Evolutionary conservation across 2,113 vertebrate genomes (phyloP).

Genomic region (human (Homo sapiens)): DNA sequence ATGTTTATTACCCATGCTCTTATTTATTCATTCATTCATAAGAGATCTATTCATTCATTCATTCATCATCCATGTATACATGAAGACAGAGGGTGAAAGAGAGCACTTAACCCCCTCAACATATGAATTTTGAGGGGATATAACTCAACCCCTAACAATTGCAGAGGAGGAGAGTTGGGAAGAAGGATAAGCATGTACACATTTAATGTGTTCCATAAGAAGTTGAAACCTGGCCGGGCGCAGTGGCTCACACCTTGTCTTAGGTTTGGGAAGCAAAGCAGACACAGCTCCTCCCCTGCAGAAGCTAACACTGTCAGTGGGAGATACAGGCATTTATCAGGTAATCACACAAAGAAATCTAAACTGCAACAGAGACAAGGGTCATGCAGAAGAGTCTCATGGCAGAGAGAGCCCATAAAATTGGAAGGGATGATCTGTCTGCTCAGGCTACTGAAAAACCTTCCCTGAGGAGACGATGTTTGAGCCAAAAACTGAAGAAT

Average conservation of each 20-base stretch:
- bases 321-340: background rate
- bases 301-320: background rate
- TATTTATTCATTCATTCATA: background rate
- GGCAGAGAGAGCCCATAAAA: background rate
- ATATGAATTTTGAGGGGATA: too few relatives aligned
- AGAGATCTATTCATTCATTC: background rate
- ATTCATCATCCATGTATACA: background rate
- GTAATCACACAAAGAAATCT: background rate
- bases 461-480: background rate
- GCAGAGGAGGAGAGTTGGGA: background rate
- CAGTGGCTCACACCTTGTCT: background rate
- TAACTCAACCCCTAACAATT: background rate
- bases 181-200: accelerated
- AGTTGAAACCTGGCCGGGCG: background rate
- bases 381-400: background rate
- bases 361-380: background rate
- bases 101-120: background rate
- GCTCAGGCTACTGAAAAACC: background rate
- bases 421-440: background rate
- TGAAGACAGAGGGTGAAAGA: background rate
- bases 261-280: background rate
- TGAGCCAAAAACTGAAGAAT: background rate
- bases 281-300: background rate
- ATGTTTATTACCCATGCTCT: background rate
- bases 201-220: background rate